These are phyloP conservation scores for Drosophila meridionalis DNA, from an alignment of 2,888 invertebrate species.

Conservation along the genomic window DNA sequence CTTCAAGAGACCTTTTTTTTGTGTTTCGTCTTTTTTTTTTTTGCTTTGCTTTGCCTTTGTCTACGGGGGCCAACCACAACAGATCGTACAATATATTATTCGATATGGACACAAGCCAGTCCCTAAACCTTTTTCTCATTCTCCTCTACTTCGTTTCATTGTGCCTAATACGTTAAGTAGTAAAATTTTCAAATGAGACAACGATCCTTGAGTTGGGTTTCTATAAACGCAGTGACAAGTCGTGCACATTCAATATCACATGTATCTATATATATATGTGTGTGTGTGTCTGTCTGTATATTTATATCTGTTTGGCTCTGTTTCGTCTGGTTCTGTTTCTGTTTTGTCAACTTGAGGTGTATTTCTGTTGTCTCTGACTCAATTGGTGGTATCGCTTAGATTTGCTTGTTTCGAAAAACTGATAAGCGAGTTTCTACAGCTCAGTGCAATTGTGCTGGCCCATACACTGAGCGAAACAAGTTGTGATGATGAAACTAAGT, in stretches of 20 bases:
- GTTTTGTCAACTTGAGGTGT: conserved; percentile 70
- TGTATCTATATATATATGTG: background rate
- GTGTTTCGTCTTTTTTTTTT: background rate
- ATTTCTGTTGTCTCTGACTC: conserved; percentile 61
- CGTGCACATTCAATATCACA: background rate
- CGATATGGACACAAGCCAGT: conserved; percentile 46
- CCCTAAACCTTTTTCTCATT: conserved; percentile 19
- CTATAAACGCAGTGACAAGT: background rate
- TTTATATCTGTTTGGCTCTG: conserved; percentile 11
- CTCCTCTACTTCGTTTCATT: background rate
- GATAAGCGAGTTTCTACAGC: conserved; percentile 31
- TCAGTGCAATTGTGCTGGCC: conserved; percentile 16
- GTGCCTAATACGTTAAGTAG: conserved; percentile 21
- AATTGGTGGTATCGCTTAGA: conserved; percentile 75
- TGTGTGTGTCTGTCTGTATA: background rate
- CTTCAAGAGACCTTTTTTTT: conserved; percentile 47
- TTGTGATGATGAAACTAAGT: background rate
- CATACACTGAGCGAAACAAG: conserved; percentile 27
- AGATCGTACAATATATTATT: conserved; percentile 55
- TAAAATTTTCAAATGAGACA: conserved; percentile 24
- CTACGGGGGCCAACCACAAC: conserved; percentile 59
- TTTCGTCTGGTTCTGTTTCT: conserved; percentile 46
- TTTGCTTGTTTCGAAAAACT: conserved; percentile 66
- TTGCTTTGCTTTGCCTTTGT: conserved; percentile 31
- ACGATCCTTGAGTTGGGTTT: conserved; percentile 20